Evolutionary conservation across 2,888 invertebrate genomes (phyloP).

Genomic region (Leptogaster cylindrica): DNA sequence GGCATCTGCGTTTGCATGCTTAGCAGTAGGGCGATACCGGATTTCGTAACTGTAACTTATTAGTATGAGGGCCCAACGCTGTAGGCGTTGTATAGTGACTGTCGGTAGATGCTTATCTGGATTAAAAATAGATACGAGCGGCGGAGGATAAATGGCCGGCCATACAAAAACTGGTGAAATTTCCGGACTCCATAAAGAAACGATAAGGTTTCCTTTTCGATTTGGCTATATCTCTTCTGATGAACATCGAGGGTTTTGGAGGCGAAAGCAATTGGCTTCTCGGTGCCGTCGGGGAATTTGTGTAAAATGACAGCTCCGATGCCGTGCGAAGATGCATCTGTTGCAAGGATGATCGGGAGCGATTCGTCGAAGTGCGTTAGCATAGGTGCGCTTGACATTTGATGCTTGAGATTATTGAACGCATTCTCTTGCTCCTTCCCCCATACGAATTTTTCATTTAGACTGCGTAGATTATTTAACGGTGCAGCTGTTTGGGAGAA

Average conservation of each 20-base stretch:
- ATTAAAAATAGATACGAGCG: not conserved
- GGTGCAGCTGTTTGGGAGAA: not conserved
- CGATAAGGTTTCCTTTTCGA: constrained; percentile 2
- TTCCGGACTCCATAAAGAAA: not conserved
- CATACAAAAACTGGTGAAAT: not conserved
- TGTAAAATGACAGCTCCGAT: not conserved
- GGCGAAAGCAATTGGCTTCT: not conserved
- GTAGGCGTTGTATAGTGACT: not conserved
- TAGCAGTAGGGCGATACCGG: not conserved
- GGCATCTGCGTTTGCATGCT: not conserved
- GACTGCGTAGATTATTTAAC: not conserved
- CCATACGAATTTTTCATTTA: not conserved
- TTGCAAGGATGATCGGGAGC: not conserved
- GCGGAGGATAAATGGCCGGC: not conserved
- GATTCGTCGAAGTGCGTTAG: not conserved
- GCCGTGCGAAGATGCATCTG: not conserved
- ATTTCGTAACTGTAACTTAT: not conserved
- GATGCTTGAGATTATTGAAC: not conserved
- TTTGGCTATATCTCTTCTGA: constrained; percentile 1
- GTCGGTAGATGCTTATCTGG: not conserved
- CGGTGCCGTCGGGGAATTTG: not conserved
- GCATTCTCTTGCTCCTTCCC: not conserved
- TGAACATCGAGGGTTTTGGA: not conserved
- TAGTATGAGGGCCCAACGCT: not conserved
- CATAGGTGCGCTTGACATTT: not conserved